Evolutionary conservation across 2,113 vertebrate species (phyloP), one percentile per base, ranked within the genome.

Genomic region (Takifugu bimaculatus): DNA sequence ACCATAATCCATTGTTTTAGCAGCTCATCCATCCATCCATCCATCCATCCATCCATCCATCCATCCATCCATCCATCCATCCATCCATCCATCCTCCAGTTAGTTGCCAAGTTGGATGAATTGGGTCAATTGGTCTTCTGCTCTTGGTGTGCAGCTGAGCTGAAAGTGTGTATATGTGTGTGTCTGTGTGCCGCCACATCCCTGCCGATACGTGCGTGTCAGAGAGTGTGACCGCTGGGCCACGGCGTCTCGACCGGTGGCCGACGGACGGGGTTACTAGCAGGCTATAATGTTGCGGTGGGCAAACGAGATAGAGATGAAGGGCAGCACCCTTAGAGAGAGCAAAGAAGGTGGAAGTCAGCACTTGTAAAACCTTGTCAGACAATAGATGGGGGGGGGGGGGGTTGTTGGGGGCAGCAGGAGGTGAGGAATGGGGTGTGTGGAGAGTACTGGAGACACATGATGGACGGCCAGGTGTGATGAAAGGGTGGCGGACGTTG

Each of bases 41-140:
- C 14, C 28, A 35, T 52, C 48, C 6, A 28, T 26, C 5, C 26
- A 26, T 35, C 54, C 35, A 6, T 51, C 15, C 47, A 15, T 15
- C 0, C 45, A 56, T n/a, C n/a, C 6, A 2, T 27, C 4, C 51
- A 53, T 27, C 26, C 44, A 26, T 50, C 13, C 56, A 4, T 57
- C 39, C 45, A 12, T 51, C 58, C 61, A 62, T 68, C 50, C 29
- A 39, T 39, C 11, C 35, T 39, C 35, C 35, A 39, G 7, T 39
- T 11, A 7, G 7, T 63, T 74, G 56, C 59, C 65, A 74, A 65
- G 66, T 74, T 72, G 68, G 65, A 70, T 64, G 61, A 84, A 74
- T 25, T 70, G 42, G 77, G 77, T 85, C 82, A 87, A 72, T 78
- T 80, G 66, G 70, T 77, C 50, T 56, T 74, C 68, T 80, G 57